Conservation (phyloP, 2,888 invertebrate genomes). For the Ophion slaviceki region DNA sequence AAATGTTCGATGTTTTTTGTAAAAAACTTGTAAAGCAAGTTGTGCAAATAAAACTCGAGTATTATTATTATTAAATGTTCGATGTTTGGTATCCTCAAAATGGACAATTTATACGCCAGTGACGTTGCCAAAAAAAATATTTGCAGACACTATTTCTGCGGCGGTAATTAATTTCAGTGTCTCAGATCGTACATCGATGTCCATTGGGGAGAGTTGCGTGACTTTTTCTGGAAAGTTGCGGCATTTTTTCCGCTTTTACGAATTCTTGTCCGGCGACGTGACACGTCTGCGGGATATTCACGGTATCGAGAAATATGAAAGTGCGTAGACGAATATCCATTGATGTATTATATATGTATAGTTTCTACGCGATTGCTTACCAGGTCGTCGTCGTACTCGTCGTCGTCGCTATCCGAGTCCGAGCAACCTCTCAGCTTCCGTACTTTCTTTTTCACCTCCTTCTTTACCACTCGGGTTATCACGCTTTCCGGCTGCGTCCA, state of each 20-base stretch:
- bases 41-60: too few relatives aligned
- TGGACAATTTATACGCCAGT: too few relatives aligned
- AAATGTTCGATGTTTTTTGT: too few relatives aligned
- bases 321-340: neutral
- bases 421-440: conserved; percentile 81
- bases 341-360: conserved; percentile 10
- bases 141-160: too few relatives aligned
- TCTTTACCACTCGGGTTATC: conserved; percentile 85
- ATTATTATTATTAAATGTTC: too few relatives aligned
- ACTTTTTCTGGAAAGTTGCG: neutral
- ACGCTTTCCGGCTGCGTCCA: conserved; percentile 86
- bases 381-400: conserved; percentile 89
- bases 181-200: too few relatives aligned
- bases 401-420: conserved; percentile 87
- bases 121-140: too few relatives aligned
- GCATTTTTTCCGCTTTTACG: neutral
- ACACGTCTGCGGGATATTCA: neutral
- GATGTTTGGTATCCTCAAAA: too few relatives aligned
- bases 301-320: conserved; percentile 19
- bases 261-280: neutral
- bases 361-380: conserved; percentile 84
- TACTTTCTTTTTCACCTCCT: conserved; percentile 85
- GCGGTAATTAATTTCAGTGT: too few relatives aligned
- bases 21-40: too few relatives aligned
- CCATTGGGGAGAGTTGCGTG: neutral